Base-by-base conservation (phyloP, 2,113 vertebrate genomes). In the Siphamia tubifer region DNA sequence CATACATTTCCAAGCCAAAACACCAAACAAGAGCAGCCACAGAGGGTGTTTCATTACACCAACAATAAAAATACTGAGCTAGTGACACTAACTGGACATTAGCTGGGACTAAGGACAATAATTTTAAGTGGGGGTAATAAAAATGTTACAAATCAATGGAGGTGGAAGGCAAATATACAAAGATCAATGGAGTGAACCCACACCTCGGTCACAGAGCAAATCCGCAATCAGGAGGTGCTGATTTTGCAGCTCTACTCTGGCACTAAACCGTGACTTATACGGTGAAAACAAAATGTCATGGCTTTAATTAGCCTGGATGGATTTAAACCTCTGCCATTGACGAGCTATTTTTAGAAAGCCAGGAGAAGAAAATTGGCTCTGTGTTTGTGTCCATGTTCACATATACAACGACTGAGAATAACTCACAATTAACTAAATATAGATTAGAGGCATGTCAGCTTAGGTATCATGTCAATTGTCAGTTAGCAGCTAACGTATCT, bases 191-290 rank as follows among this genome's bases (percentile, higher is more conserved):
- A 17, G 12, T 11, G 17, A 15, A 49, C 43, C 65, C 51, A 67
- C 72, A 39, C 19, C 32, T 53, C 47, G 25, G 52, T 71, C 76
- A 35, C 58, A 15, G 53, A 55, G 68, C 45, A 65, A 71, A 73
- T 60, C 39, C 45, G 1, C 4, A 3, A 71, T 88, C 85, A 63
- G 85, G 87, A 79, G 6, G 40, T 70, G 77, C 74, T 83, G 85
- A 80, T 81, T 65, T 45, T 64, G 69, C 54, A 68, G 61, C 10
- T 9, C 13, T 27, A 12, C 38, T 63, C 21, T 15, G 19, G 56
- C 55, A 71, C 57, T 17, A 51, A 51, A 77, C 67, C 38, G 17
- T 77, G 68, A 77, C 68, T 38, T 48, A 54, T 54, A 49, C 52
- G 44, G 32, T 28, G 21, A 27, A 52, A 49, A 45, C 28, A 42